Base-by-base conservation (phyloP, 2,113 vertebrate genomes). In the Athene cunicularia region DNA sequence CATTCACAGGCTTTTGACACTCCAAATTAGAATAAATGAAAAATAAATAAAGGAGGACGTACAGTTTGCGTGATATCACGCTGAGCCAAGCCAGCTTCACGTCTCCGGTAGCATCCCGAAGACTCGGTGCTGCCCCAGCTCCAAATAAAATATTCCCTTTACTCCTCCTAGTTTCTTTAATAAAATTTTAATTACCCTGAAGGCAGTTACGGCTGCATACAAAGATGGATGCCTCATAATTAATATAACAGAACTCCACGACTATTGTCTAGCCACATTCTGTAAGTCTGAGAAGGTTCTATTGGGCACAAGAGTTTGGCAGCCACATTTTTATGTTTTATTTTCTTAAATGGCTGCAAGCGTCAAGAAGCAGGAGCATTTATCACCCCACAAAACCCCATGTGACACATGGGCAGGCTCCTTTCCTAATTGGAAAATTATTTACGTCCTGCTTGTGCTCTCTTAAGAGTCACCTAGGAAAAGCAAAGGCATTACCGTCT, bases 81-180 rank as follows among this genome's bases (percentile, higher is more conserved):
- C 59, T 5, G 23, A 87, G 39, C 32, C 9, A 17, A 67, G 32
- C 35, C 41, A 39, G 58, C 27, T 49, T n/a, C 59, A 13, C 2
- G 1, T 17, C 32, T 66, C 28, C 67, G 8, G 35, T 3, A 45
- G 73, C 50, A 27, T 30, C 82, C 74, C 4, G 28, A 55, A 35
- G 15, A 21, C 45, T 64, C 53, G 12, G 18, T 3, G 28, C 47
- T 55, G 33, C n/a, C 67, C 56, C 62, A 27, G 64, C 49, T 41
- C 59, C 74, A 20, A 82, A 67, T 30, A 5, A 95, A 92, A 88
- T 4, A 94, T 84, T 93, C 83, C 87, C 66, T 81, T 52, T 35
- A 17, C 64, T 87, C 52, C 66, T 70, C 73, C 58, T 64, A 6
- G 1, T 50, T 64, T 9, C 67, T 52, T 88, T 18, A 52, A 85